Evolutionary conservation across 2,113 vertebrate genomes (phyloP).

Genomic region (Choloepus hoffmanni): DNA sequence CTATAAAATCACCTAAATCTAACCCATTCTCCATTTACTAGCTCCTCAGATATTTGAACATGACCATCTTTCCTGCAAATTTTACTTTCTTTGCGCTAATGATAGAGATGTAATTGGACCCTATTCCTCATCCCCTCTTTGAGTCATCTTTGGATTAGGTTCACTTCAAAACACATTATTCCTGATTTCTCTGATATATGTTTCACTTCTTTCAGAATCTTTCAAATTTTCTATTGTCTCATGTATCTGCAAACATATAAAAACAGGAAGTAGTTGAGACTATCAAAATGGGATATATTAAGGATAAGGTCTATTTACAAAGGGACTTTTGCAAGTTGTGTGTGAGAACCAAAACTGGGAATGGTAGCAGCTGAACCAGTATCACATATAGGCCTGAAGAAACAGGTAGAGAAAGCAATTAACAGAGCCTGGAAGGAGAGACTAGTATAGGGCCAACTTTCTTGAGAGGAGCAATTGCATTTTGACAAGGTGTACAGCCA

Average conservation of each 20-base stretch:
- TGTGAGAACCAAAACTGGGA: background rate
- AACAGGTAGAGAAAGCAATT: background rate
- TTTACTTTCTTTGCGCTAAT: background rate
- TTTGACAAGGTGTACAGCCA: background rate
- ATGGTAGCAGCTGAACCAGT: background rate
- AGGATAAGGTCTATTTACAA: background rate
- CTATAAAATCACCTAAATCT: background rate
- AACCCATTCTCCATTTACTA: background rate
- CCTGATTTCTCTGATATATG: background rate
- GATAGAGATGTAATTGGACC: background rate
- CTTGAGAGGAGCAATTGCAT: background rate
- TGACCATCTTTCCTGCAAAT: background rate
- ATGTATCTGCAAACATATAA: background rate
- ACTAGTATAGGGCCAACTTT: background rate
- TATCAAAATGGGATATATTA: constrained; percentile 39
- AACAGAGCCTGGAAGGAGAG: background rate
- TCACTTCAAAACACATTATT: constrained; percentile 4
- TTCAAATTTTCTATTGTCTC: background rate
- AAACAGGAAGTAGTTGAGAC: background rate
- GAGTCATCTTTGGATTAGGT: background rate
- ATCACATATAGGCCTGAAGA: background rate
- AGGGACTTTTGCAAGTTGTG: background rate
- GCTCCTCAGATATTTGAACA: background rate
- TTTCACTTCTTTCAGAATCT: background rate
- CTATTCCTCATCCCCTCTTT: background rate